These are phyloP conservation scores for Platypus cylindrus DNA, from an alignment of 2,888 invertebrate genomes.

Conservation along the genomic window DNA sequence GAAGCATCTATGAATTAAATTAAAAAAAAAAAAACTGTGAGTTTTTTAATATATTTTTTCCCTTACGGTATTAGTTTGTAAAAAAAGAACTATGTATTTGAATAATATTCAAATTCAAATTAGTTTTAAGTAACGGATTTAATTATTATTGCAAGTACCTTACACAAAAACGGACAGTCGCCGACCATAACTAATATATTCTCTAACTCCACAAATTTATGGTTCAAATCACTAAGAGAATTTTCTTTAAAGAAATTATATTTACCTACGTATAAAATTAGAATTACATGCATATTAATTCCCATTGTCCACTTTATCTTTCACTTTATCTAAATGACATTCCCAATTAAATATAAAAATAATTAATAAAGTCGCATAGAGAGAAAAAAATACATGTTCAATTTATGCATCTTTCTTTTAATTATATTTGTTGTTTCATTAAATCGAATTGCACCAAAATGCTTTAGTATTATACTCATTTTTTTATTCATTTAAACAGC, in stretches of 20 bases:
- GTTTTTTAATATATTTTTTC: too few relatives aligned
- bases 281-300: background rate
- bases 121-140: slow-evolving; percentile 30
- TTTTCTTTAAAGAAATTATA: too few relatives aligned
- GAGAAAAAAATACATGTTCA: slow-evolving; percentile 2
- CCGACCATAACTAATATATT: slow-evolving; percentile 31
- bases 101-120: slow-evolving; percentile 21
- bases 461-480: too few relatives aligned
- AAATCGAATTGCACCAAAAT: slow-evolving; percentile 6
- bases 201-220: slow-evolving; percentile 30
- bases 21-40: too few relatives aligned
- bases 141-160: slow-evolving; percentile 30
- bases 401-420: slow-evolving; percentile 6
- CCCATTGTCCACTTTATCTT: background rate
- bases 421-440: slow-evolving; percentile 8
- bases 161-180: slow-evolving; percentile 29
- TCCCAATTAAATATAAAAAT: slow-evolving; percentile 10
- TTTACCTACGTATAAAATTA: background rate
- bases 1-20: slow-evolving; percentile 31
- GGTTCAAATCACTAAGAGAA: slow-evolving; percentile 28
- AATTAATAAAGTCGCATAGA: slow-evolving; percentile 4
- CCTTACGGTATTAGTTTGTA: too few relatives aligned
- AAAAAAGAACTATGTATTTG: too few relatives aligned
- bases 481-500: too few relatives aligned
- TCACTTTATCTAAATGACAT: background rate